phyloP scores from a whole-genome alignment of 1,140 invertebrate species.

The Trichoplusia ni region DNA sequence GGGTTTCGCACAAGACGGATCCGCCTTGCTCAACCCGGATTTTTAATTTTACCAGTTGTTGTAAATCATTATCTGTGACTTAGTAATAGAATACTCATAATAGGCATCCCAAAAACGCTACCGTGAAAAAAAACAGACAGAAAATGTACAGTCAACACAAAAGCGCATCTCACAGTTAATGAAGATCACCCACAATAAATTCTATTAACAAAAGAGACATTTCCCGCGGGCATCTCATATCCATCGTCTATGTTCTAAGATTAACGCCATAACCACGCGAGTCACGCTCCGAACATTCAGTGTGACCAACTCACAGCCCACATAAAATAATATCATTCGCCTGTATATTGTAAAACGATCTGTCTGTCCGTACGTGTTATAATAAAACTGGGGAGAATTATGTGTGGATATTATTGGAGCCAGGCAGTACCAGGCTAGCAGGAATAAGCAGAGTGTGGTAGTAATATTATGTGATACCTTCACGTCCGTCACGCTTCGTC shows the following conservation, averaged over 20 bases:
- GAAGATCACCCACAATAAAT: constrained; percentile 11
- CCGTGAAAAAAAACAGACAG: no score
- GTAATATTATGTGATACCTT: no score
- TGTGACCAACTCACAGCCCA: constrained; percentile 3
- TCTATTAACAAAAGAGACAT: constrained; percentile 28
- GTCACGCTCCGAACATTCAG: constrained; percentile 23
- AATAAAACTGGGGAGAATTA: constrained; percentile 3
- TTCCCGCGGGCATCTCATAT: constrained; percentile 7
- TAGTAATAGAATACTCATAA: no score
- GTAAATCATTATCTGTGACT: no score
- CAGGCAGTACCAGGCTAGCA: neutral
- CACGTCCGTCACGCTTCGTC: no score
- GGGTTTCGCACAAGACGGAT: no score
- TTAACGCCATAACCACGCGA: constrained; percentile 9
- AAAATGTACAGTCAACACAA: neutral
- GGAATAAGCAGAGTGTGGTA: neutral
- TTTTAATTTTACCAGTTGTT: no score
- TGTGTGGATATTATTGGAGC: neutral
- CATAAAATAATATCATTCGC: constrained; percentile 27
- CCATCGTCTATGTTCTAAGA: neutral
- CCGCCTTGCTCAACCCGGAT: no score
- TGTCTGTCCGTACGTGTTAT: constrained; percentile 23
- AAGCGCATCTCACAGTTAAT: neutral
- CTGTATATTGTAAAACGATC: constrained; percentile 30
- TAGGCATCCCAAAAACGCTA: no score